Evolutionary conservation across 2,113 vertebrate genomes (phyloP), one percentile per base, ranked within the genome.

Genomic region (Gymnobelideus leadbeateri): DNA sequence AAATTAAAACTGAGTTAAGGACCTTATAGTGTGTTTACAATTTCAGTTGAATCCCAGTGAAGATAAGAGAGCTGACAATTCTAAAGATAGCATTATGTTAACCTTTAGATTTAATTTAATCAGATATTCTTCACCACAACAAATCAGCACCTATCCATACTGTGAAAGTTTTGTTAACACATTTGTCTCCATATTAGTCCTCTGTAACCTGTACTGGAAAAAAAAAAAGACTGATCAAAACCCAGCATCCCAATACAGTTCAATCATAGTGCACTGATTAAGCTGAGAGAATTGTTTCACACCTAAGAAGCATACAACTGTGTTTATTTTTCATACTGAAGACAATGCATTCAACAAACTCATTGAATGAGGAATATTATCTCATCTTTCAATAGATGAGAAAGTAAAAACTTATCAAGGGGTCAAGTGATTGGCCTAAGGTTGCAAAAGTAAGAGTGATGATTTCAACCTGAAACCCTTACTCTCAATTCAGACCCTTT

Each of bases 361-460:
- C 61, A 90, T 96, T 92, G 96, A 94, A 94, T 53, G 89, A 52
- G 93, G 31, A 94, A 95, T 93, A 95, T n/a, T 95, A 57, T 95
- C n/a, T 37, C 93, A 9, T 23, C 14, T 4, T 77, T 77, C 14
- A 77, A n/a, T n/a, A 77, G 37, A 77, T 77, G 37, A 77, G 68
- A 19, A 77, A 77, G n/a, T 77, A 77, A 77, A 77, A n/a, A 31
- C 37, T 77, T 14, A 19, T 77, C 4, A n/a, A 77, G 5, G 5
- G 37, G 68, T n/a, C 37, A 68, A 68, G 6, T 77, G 37, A n/a
- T 21, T 77, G 31, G 14, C 16, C 31, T 68, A n/a, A 16, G 1
- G 61, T 19, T 4, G n/a, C 61, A 77, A 77, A 19, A 77, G 16
- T 19, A 77, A 77, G 16, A 77, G 61, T 77, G 61, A 77, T 77